Evolutionary conservation across 1,140 invertebrate species (phyloP), one percentile per base, ranked within the genome.

Genomic region (Drosophila parvula): DNA sequence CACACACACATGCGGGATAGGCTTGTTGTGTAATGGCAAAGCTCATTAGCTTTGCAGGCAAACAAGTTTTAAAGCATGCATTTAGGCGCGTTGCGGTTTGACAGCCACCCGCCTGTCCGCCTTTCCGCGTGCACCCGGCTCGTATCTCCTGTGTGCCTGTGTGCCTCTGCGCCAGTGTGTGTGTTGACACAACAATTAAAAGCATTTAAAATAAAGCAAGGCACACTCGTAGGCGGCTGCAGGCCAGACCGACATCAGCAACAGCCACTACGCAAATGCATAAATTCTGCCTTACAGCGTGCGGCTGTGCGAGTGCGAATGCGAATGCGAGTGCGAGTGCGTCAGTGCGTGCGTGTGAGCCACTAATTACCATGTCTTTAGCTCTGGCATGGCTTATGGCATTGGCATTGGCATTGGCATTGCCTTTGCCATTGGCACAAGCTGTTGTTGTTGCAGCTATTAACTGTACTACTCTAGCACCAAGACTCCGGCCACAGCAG

Each of bases 141-240:
- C 47, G 51, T 40, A 18, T 55, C 55, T 50, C 59, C 60, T n/a
- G n/a, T n/a, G n/a, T n/a, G 27, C 48, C 61, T 60, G 22, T 34
- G 14, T n/a, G 34, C 32, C 5, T 18, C 16, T 69, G 48, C n/a
- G 10, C 4, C 16, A 53, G 43, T 47, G 38, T 69, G 69, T 74
- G 80, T 88, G 84, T 88, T 88, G 84, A 88, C 84, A 88, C 80
- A 89, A 88, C 84, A 88, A 88, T 88, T 88, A 88, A 88, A 88
- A 84, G 84, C 84, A 89, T 88, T 88, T 88, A 88, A 88, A 88
- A 88, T 88, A 88, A 88, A 89, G 85, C 80, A 88, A 88, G 40
- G 71, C 80, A 61, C 27, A 74, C 67, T 75, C 56, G 75, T 69
- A 84, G 81, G 67, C 74, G 60, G 73, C 67, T 70, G 65, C 38